Base-by-base conservation (phyloP, 2,113 vertebrate genomes). In the Sclerurus mexicanus region DNA sequence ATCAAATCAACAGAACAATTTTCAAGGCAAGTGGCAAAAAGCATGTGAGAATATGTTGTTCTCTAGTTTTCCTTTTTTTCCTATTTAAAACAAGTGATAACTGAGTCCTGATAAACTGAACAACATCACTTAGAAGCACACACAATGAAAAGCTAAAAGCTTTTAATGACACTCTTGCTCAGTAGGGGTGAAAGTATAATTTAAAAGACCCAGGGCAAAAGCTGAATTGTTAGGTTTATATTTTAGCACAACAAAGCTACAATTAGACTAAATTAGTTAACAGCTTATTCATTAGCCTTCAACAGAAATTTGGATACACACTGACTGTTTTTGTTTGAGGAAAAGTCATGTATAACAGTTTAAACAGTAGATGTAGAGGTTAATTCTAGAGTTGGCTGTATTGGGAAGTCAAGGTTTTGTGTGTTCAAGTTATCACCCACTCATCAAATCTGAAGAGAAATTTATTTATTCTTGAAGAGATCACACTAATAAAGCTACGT, bases 91-190 rank as follows among this genome's bases (percentile, higher is more conserved):
- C 33, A 67, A 90, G 12, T 35, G 67, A 97, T 97, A 98, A 97
- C 93, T 90, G 91, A 96, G 94, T 96, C 85, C 85, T 95, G 80
- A 94, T 92, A 87, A 97, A 96, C 89, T 89, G 96, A 97, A 96
- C 91, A 97, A 94, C 93, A 95, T 95, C 95, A 97, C 77, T 97
- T 97, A 96, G 91, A 94, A 96, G 90, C n/a, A 87, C 44, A 85
- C 95, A 96, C 86, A 92, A 96, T 35, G 92, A 97, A 94, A 97
- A 92, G 89, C 93, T 96, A 96, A 96, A 98, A 98, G 95, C 94
- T 98, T 98, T 98, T 98, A 97, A 98, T 98, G 98, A 98, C 95
- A 86, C 76, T 96, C 85, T 95, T 96, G 96, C 96, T 95, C 97
- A 96, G 96, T 84, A 96, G 94, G 96, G 94, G 90, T 97, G 92